Percentiles rank a stretch among this genome's conserved stretches.
Evolutionary conservation across 2,113 vertebrate genomes (phyloP).

Genomic region (Albula goreensis): DNA sequence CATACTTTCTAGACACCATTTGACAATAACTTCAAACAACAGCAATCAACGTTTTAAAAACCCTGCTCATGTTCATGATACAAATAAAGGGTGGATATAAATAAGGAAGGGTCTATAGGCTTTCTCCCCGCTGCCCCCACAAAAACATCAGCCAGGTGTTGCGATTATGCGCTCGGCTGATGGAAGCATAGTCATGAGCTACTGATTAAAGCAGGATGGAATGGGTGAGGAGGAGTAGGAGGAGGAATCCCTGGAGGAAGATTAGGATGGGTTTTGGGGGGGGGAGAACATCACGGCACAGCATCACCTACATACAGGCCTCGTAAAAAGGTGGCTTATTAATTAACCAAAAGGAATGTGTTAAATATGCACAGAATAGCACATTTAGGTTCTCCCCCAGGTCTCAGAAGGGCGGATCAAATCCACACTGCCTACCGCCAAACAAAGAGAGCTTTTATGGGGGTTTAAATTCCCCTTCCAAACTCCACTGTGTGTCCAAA

Average conservation of each 20-base stretch:
- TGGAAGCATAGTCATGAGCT: not conserved
- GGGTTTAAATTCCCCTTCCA: not conserved
- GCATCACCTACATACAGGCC: not conserved
- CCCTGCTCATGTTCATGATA: not conserved
- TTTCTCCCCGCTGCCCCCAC: no score
- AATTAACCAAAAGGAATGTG: not conserved
- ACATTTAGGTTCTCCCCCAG: no score
- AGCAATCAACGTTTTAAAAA: not conserved
- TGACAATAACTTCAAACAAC: not conserved
- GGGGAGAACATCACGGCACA: not conserved
- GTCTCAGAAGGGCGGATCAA: no score
- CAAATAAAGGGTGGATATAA: not conserved
- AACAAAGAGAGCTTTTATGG: not conserved
- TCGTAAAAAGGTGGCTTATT: not conserved
- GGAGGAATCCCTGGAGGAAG: not conserved
- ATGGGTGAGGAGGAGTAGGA: not conserved
- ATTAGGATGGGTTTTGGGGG: not conserved
- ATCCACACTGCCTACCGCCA: no score
- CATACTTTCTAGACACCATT: not conserved
- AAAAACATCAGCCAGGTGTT: not conserved
- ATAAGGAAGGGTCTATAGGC: no score
- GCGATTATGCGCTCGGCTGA: not conserved
- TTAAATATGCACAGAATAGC: not conserved
- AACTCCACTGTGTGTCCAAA: not conserved
- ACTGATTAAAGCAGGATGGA: not conserved